phyloP scores from a whole-genome alignment of 2,888 invertebrate species.

The Meteorus cinctellus region DNA sequence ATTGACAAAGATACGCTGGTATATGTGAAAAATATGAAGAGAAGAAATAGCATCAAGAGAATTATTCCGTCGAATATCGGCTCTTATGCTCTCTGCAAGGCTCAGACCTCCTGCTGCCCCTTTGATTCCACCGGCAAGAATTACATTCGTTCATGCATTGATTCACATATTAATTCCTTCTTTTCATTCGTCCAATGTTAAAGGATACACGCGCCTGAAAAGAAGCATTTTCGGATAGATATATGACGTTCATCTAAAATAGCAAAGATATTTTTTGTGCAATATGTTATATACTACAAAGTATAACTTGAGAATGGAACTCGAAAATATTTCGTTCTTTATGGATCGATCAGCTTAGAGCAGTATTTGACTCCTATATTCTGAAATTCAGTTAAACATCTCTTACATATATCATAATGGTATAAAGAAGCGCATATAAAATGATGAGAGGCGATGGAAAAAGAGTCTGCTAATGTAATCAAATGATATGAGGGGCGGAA shows the following conservation, averaged over 20 bases:
- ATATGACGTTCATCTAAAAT: no score
- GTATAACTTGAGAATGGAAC: no score
- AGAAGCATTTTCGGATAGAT: no score
- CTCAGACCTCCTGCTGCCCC: conserved; percentile 72
- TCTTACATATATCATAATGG: background rate
- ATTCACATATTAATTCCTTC: conserved; percentile 52
- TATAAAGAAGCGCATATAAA: background rate
- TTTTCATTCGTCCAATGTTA: no score
- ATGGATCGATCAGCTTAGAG: no score
- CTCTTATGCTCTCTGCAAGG: conserved; percentile 52
- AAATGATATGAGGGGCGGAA: background rate
- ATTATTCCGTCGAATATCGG: conserved; percentile 49
- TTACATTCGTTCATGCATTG: conserved; percentile 71
- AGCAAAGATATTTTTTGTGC: no score
- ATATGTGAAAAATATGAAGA: conserved; percentile 34
- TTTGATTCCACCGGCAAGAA: conserved; percentile 72
- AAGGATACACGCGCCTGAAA: no score
- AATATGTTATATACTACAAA: no score
- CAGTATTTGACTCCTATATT: no score
- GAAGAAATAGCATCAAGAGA: conserved; percentile 47
- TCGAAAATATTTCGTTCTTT: no score
- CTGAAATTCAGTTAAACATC: no score
- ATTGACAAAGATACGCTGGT: conserved; percentile 29
- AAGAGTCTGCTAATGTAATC: background rate
- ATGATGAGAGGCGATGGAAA: background rate